Base-by-base conservation (phyloP, 2,888 invertebrate genomes). In the Cheilosia vernalis region DNA sequence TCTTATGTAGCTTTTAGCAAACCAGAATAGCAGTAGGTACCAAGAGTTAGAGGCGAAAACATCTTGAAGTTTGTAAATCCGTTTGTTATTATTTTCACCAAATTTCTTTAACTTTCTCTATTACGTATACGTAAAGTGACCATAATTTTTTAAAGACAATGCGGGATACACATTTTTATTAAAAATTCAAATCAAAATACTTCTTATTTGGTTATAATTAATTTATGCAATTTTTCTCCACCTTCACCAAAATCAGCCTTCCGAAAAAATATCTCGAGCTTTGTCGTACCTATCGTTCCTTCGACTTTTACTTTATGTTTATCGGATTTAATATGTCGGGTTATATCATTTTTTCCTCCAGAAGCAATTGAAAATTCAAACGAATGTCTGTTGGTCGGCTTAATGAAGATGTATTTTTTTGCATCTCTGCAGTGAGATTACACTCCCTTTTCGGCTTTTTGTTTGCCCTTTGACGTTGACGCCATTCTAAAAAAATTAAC, bases 361-460 rank as follows among this genome's bases (percentile, higher is more conserved):
- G 37, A 53, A 56, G 56, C 47, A 56, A 58, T 53, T n/a, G 58
- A 69, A 42, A 67, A 60, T 24, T 60, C 6, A 37, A 64, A 51
- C 21, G 33, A 17, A 37, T 24, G 5, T 40, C 37, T 64, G 51
- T 51, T 53, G 15, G 49, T 37, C 15, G 6, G 33, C 49, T 51
- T 64, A 15, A 51, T 64, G 33, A 37, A 37, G 13, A n/a, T 5
- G 37, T 40, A 51, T 37, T 64, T 37, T 37, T 64, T 51, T 64
- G 21, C 51, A 51, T 51, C 37, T 53, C 40, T 37, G 21, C n/a
- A 63, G 49, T 63, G 49, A 49, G 19, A 33, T 63, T 63, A 13
- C 49, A 49, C 30, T 49, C 63, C 15, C 63, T 63, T 63, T 63
- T 49, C 15, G 49, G 30, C 33, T 64, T 53, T 42, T 66, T 53